Conservation (phyloP, 1,140 invertebrate genomes). For the Diachasma alloeum region DNA sequence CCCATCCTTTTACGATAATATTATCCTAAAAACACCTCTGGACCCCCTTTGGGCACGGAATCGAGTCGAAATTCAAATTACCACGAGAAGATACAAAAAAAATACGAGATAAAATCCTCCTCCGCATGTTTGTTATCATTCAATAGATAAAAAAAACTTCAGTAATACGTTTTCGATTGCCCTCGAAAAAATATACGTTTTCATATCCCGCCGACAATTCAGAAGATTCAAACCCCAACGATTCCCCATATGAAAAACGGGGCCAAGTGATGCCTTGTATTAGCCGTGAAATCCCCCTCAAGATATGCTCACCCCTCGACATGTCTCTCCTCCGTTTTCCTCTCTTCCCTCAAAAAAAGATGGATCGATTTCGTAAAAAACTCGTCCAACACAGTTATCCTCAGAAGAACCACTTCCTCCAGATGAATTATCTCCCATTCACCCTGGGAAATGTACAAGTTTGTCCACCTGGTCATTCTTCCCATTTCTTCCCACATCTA, state of each 20-base stretch:
- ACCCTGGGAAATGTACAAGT: not conserved
- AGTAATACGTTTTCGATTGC: too few species aligned
- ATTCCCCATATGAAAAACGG: not conserved
- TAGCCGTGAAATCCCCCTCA: not conserved
- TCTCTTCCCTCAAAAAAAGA: not conserved
- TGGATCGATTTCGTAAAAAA: constrained; percentile 7
- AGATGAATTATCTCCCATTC: not conserved
- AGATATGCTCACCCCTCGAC: constrained; percentile 13
- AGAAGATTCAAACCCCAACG: not conserved
- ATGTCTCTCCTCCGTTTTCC: not conserved
- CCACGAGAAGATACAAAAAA: too few species aligned
- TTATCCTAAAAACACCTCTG: too few species aligned
- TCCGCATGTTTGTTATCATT: too few species aligned
- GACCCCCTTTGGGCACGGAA: too few species aligned
- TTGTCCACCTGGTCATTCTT: not conserved
- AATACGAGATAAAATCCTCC: too few species aligned
- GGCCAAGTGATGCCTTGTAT: constrained; percentile 15
- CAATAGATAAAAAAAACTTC: too few species aligned
- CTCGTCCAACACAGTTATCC: not conserved
- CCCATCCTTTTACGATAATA: too few species aligned
- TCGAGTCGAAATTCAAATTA: too few species aligned
- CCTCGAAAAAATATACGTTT: not conserved
- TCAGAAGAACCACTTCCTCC: not conserved
- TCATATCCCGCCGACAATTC: too few species aligned
- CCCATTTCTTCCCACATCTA: not conserved